Evolutionary conservation across 2,888 invertebrate species (phyloP).

Genomic region (Resseliella maxima): DNA sequence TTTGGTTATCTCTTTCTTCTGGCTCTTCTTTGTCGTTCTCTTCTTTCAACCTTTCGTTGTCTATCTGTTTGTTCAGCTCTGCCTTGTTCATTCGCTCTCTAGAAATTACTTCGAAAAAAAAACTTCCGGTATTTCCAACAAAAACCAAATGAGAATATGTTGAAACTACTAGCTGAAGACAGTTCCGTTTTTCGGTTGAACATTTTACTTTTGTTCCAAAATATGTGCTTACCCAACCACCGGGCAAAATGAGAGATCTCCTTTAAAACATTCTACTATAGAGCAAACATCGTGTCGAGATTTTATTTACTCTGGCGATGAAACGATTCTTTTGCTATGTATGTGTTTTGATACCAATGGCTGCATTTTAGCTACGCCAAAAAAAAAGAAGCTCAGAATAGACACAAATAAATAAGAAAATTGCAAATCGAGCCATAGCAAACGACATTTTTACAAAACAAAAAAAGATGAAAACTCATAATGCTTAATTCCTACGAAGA

Average conservation of each 20-base stretch:
- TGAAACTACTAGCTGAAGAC: not conserved
- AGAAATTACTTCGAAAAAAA: too few species aligned
- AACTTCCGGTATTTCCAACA: not conserved
- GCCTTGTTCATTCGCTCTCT: too few species aligned
- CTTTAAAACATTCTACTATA: not conserved
- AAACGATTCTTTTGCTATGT: not conserved
- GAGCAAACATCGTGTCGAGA: slow-evolving; percentile 7
- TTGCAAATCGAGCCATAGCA: not conserved
- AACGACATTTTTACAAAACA: not conserved
- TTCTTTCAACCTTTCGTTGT: too few species aligned
- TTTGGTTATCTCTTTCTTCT: not conserved
- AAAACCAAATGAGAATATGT: not conserved
- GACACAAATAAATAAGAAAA: slow-evolving; percentile 21
- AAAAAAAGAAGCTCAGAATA: not conserved
- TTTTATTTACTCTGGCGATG: not conserved
- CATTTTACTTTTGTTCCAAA: not conserved
- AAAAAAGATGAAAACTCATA: too few species aligned
- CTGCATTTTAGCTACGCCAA: not conserved
- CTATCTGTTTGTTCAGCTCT: too few species aligned
- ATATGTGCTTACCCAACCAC: not conserved
- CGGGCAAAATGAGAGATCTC: not conserved
- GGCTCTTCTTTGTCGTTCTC: not conserved
- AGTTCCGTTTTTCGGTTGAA: not conserved
- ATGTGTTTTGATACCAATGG: not conserved
- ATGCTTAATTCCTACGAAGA: too few species aligned